Evolutionary conservation across 2,888 invertebrate species (phyloP).

Genomic region (Noctua fimbriata): DNA sequence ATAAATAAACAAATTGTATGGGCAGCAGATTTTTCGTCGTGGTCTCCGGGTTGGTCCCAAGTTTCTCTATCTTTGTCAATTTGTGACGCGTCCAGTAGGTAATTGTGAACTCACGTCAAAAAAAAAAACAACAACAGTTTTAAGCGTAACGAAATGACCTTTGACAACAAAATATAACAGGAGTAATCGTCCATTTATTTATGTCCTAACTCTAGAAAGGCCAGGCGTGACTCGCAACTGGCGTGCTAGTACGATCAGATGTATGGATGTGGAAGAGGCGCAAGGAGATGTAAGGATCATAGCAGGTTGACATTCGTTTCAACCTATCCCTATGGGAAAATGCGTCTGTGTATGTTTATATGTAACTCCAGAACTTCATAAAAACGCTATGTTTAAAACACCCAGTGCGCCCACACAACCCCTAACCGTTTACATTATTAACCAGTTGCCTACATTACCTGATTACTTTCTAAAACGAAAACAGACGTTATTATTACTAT

Average conservation of each 20-base stretch:
- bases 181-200: no score
- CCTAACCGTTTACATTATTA: conserved; percentile 45
- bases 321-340: not conserved
- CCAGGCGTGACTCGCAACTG: no score
- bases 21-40: not conserved
- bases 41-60: no score
- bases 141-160: no score
- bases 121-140: no score
- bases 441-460: conserved; percentile 50
- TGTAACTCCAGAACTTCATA: not conserved
- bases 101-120: no score
- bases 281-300: no score
- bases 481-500: conserved; percentile 19
- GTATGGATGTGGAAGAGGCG: not conserved
- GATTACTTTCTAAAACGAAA: conserved; percentile 56
- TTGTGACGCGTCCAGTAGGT: not conserved
- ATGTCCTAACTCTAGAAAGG: no score
- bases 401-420: conserved; percentile 22
- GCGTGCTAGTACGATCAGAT: no score
- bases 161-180: not conserved
- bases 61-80: not conserved
- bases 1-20: not conserved
- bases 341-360: not conserved
- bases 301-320: not conserved
- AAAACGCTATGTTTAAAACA: conserved; percentile 1